Percentiles rank a stretch among this genome's conserved stretches.
Evolutionary conservation across 2,113 vertebrate species (phyloP).

Genomic region (Podilymbus podiceps): DNA sequence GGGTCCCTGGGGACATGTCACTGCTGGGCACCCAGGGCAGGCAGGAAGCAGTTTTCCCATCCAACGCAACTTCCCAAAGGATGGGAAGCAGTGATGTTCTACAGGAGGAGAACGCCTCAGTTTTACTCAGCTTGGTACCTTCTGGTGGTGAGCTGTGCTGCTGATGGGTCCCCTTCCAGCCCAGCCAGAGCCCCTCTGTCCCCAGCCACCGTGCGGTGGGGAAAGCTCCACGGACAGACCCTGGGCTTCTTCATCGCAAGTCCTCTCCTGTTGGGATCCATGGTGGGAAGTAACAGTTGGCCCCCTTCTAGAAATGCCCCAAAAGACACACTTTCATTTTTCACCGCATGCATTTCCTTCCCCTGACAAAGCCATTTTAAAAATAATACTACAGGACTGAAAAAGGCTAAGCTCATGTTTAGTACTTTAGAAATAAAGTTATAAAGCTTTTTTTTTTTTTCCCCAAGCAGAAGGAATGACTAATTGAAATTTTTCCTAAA

Average conservation of each 20-base stretch:
- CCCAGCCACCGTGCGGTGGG: background rate
- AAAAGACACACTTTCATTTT: background rate
- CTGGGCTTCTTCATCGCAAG: background rate
- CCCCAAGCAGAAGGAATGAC: background rate
- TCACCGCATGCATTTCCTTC: background rate
- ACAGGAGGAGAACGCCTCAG: background rate
- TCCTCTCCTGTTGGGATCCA: accelerated
- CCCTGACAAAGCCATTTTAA: background rate
- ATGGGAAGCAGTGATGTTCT: background rate
- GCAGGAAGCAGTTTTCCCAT: background rate
- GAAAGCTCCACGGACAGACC: background rate
- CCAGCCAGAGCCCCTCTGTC: background rate
- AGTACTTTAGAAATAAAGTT: background rate
- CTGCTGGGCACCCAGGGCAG: background rate
- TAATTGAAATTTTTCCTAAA: background rate
- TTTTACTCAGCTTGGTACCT: background rate
- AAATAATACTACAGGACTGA: background rate
- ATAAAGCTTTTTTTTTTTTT: background rate
- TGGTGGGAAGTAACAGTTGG: background rate
- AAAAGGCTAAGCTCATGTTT: background rate
- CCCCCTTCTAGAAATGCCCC: background rate
- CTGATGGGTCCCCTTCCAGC: background rate
- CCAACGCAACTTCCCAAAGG: accelerated
- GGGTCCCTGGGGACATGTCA: background rate
- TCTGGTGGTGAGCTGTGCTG: background rate